phyloP scores from a whole-genome alignment of 1,140 invertebrate genomes.

The Brachionus angularis region DNA sequence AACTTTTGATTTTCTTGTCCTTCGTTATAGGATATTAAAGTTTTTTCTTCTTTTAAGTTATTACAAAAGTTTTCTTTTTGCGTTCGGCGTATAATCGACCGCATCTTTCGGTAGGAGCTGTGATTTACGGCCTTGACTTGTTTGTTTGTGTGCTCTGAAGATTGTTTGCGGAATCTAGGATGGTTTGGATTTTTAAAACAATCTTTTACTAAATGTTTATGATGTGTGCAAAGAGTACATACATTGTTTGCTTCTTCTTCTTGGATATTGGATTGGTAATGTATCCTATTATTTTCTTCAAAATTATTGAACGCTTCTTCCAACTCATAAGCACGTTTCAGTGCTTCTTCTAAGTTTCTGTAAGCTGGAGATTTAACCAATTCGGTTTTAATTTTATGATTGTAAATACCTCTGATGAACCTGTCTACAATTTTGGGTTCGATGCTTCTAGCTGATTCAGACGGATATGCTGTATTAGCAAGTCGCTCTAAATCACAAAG shows the following conservation, averaged over 20 bases:
- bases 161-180: slow-evolving; percentile 16
- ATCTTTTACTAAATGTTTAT: slow-evolving; percentile 2
- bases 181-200: neutral
- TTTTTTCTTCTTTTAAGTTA: too few relatives aligned
- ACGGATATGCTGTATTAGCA: neutral
- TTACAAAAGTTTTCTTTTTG: too few relatives aligned
- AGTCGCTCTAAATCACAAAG: slow-evolving; percentile 11
- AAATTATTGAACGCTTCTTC: slow-evolving; percentile 16
- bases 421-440: slow-evolving; percentile 28
- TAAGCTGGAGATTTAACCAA: slow-evolving; percentile 13
- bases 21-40: too few relatives aligned
- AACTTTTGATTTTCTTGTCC: too few relatives aligned
- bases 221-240: neutral
- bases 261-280: neutral
- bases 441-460: neutral
- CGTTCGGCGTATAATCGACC: too few relatives aligned
- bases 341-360: slow-evolving; percentile 8
- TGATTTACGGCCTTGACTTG: too few relatives aligned
- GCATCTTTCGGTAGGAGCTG: too few relatives aligned
- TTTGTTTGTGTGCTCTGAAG: too few relatives aligned
- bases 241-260: neutral
- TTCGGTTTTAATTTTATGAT: slow-evolving; percentile 18
- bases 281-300: neutral
- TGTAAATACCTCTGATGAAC: slow-evolving; percentile 17
- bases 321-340: neutral